Evolutionary conservation across 2,888 invertebrate species (phyloP).

Genomic region (Cheilosia pagana): DNA sequence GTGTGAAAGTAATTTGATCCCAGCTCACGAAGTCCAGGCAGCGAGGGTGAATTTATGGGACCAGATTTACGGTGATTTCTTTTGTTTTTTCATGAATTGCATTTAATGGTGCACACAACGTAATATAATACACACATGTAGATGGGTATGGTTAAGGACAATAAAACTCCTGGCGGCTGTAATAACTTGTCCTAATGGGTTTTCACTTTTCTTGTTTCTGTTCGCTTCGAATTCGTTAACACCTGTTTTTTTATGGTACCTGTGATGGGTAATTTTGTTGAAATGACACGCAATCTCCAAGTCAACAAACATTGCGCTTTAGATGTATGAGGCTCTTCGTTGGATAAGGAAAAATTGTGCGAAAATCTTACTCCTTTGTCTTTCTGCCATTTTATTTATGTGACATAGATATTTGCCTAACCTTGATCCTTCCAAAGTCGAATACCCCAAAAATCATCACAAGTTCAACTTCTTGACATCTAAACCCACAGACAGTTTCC

Average conservation of each 20-base stretch:
- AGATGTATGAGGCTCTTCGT: background rate
- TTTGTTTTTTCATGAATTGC: constrained; percentile 62
- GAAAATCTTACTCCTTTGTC: no score
- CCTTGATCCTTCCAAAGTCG: no score
- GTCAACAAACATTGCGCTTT: background rate
- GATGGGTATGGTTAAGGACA: constrained; percentile 32
- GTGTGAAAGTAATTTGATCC: constrained; percentile 72
- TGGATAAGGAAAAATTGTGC: no score
- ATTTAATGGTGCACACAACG: constrained; percentile 58
- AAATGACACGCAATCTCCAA: constrained; percentile 29
- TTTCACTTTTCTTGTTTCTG: constrained; percentile 19
- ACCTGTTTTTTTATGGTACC: constrained; percentile 56
- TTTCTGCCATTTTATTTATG: no score
- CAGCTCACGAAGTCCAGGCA: constrained; percentile 40
- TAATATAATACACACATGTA: constrained; percentile 27
- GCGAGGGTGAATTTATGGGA: constrained; percentile 56
- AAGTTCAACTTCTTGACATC: no score
- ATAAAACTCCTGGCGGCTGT: constrained; percentile 59
- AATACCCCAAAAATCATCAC: no score
- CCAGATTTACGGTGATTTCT: constrained; percentile 52
- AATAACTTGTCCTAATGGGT: constrained; percentile 62
- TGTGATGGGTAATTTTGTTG: constrained; percentile 14
- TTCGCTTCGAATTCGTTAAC: constrained; percentile 59
- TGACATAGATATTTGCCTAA: no score
- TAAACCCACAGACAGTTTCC: background rate